Evolutionary conservation across 2,888 invertebrate species (phyloP).

Genomic region (Lycocerus yunnanus): DNA sequence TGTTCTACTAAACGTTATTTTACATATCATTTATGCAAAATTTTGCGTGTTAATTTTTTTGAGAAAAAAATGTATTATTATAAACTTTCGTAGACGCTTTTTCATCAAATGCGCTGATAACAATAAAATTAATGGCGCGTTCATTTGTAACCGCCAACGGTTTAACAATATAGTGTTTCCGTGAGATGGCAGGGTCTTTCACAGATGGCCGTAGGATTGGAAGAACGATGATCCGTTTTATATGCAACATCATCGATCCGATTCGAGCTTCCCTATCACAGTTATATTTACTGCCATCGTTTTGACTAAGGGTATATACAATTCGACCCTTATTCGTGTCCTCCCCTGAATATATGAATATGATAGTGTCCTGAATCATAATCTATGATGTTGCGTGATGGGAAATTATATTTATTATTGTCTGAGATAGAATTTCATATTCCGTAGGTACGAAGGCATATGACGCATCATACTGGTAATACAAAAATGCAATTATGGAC

Average conservation of each 20-base stretch:
- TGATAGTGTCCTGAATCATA: conserved; percentile 49
- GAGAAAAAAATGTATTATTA: conserved; percentile 3
- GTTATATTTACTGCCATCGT: conserved; percentile 41
- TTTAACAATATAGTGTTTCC: conserved; percentile 20
- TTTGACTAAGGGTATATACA: conserved; percentile 37
- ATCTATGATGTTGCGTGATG: conserved; percentile 48
- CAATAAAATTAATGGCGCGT: conserved; percentile 21
- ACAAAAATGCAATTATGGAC: conserved; percentile 20
- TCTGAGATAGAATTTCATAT: conserved; percentile 23
- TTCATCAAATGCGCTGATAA: not conserved
- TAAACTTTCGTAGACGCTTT: not conserved
- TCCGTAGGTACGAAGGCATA: conserved; percentile 10
- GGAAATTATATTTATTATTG: conserved; percentile 49
- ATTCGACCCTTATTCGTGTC: conserved; percentile 33
- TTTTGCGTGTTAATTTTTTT: conserved; percentile 18
- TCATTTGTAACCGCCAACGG: conserved; percentile 12
- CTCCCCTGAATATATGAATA: conserved; percentile 46
- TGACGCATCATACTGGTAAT: conserved; percentile 27
- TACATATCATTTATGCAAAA: conserved; percentile 8
- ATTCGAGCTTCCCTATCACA: conserved; percentile 39
- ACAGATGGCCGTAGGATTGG: conserved; percentile 32
- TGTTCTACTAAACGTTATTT: not conserved
- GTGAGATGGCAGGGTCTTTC: conserved; percentile 22
- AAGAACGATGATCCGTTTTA: conserved; percentile 47
- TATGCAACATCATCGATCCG: conserved; percentile 45